Conservation (phyloP, 64 coral and sea anemone species). For the Actinia equina region DNA sequence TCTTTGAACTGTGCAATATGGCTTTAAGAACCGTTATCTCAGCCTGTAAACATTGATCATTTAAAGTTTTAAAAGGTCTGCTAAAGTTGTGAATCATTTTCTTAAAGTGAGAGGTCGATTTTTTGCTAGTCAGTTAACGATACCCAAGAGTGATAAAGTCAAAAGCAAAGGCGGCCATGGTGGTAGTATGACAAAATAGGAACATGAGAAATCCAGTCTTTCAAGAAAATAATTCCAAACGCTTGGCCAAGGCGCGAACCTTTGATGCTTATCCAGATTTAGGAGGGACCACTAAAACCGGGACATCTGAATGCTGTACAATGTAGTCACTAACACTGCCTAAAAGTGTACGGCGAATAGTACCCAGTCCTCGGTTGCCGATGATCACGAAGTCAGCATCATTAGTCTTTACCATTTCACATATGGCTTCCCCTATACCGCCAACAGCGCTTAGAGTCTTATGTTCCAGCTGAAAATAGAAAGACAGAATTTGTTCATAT, state of each 20-base stretch:
- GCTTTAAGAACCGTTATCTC: too few species aligned
- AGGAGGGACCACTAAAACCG: conserved; percentile 63
- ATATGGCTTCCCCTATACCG: conserved; percentile 60
- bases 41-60: too few species aligned
- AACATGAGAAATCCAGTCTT: too few species aligned
- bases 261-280: not conserved
- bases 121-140: too few species aligned
- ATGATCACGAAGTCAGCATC: conserved; percentile 51
- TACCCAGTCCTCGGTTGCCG: conserved; percentile 72
- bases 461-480: not conserved
- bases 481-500: not conserved
- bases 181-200: too few species aligned
- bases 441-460: conserved; percentile 38
- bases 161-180: too few species aligned
- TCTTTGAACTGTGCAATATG: too few species aligned
- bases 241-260: not conserved
- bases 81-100: too few species aligned
- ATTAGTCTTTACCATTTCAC: conserved; percentile 44
- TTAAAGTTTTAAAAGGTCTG: too few species aligned
- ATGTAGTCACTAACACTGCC: conserved; percentile 83
- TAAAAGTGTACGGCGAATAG: conserved; percentile 70
- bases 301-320: conserved; percentile 47
- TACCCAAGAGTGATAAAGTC: too few species aligned
- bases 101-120: too few species aligned
- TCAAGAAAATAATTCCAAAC: too few species aligned